Conservation (phyloP, 2,888 invertebrate genomes). For the Pheosia gnoma region DNA sequence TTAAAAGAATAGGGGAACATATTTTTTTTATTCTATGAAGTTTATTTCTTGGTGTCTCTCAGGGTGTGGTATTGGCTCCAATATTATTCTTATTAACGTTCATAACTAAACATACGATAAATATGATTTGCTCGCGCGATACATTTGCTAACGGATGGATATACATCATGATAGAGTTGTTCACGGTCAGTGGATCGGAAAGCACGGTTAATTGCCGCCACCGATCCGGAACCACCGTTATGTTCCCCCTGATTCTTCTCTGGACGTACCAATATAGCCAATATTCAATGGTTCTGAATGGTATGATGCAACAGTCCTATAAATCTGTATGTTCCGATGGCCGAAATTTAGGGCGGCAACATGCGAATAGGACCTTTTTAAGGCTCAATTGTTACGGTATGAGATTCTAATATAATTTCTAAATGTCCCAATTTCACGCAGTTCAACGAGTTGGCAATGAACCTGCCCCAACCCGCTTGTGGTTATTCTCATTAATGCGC, state of each 20-base stretch:
- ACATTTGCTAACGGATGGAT: slow-evolving; percentile 11
- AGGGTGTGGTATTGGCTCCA: neutral
- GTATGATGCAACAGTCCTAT: neutral
- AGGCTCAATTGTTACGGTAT: too few species aligned
- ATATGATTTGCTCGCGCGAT: neutral
- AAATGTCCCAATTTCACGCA: too few species aligned
- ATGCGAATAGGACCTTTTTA: too few species aligned
- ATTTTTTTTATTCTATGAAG: too few species aligned
- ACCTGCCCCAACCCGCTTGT: too few species aligned
- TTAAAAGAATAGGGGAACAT: too few species aligned
- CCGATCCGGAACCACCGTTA: slow-evolving; percentile 58
- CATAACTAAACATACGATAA: neutral
- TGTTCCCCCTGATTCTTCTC: slow-evolving; percentile 52
- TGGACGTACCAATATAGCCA: slow-evolving; percentile 35
- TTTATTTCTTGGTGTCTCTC: neutral
- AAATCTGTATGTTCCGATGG: neutral
- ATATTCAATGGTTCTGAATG: slow-evolving; percentile 1
- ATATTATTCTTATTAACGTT: neutral
- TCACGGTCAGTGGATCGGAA: slow-evolving; percentile 69
- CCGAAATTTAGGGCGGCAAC: neutral
- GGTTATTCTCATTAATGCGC: too few species aligned
- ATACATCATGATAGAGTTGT: slow-evolving; percentile 43
- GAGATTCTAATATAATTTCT: too few species aligned
- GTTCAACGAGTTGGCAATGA: too few species aligned
- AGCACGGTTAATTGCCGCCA: slow-evolving; percentile 57